phyloP scores from a whole-genome alignment of 2,113 vertebrate species.

The Gobius niger region DNA sequence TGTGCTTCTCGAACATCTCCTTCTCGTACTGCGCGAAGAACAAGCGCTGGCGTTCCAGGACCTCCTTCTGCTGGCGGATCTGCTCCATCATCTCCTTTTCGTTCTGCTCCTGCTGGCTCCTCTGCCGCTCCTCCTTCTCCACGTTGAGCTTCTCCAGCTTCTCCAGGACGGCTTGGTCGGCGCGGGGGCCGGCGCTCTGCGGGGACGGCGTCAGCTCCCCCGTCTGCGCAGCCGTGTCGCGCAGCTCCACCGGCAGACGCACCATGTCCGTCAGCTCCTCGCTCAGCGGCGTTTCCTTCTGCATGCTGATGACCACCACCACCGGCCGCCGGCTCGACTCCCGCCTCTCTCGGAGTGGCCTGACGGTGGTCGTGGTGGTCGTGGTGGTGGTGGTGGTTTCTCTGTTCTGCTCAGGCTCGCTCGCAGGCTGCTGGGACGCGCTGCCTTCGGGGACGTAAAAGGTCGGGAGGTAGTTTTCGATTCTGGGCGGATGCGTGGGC shows the following conservation, averaged over 20 bases:
- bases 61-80: conserved; percentile 90
- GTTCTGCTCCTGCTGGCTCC: conserved; percentile 85
- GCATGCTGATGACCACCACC: conserved; percentile 81
- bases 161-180: conserved; percentile 74
- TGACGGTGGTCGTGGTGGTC: conserved; percentile 19
- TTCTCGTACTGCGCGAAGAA: conserved; percentile 77
- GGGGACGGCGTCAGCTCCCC: conserved; percentile 22
- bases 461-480: conserved; percentile 83
- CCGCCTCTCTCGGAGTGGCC: conserved; percentile 50
- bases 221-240: conserved; percentile 54
- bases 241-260: conserved; percentile 42
- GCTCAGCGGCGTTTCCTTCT: conserved; percentile 64
- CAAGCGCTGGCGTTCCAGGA: conserved; percentile 84
- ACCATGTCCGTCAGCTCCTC: conserved; percentile 33
- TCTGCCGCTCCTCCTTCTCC: conserved; percentile 88
- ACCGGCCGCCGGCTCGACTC: conserved; percentile 65
- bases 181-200: conserved; percentile 24
- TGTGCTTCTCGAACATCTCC: conserved; percentile 80
- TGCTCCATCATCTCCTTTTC: conserved; percentile 97
- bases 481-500: conserved; percentile 58
- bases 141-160: conserved; percentile 88
- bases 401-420: conserved; percentile 18
- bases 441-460: conserved; percentile 85
- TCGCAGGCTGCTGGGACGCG: conserved; percentile 24
- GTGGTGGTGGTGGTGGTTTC: conserved; percentile 11